Evolutionary conservation across 2,113 vertebrate genomes (phyloP), one percentile per base, ranked within the genome.

Genomic region (Chaetorhynchus papuensis): DNA sequence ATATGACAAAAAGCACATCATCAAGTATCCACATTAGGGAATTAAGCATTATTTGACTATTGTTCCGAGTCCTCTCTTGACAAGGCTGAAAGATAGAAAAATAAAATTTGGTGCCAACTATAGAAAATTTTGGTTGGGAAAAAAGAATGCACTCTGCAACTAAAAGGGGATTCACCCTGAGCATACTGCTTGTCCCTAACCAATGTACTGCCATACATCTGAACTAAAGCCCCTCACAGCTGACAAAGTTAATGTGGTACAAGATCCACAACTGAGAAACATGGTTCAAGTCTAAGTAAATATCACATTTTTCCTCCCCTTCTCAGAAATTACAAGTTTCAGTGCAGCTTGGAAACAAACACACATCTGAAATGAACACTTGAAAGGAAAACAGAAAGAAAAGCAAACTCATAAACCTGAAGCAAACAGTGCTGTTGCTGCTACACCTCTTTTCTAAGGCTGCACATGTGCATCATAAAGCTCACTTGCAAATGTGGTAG

Each of bases 1-100:
- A 93, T 64, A 63, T 17, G 79, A 95, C 82, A 72, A 68, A 93
- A 87, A 86, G 31, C 42, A 74, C 68, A 91, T 53, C 37, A 88
- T 42, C 83, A 39, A 71, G 33, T 41, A 87, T 14, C 70, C 74
- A 7, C 81, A 74, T 69, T 24, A 52, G 71, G 79, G 66, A 96
- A 90, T 66, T 66, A 69, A 66, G 33, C 50, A 65, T 83, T 83
- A 85, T 69, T 90, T 80, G 44, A 50, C 61, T 65, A 45, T 74
- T 80, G 59, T 87, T 64, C 23, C 0, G 5, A 72, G 23, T 37
- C 26, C 12, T 71, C 23, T 81, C 60, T 68, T 57, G 28, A 83
- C 42, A 64, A 88, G 26, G 31, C 19, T 81, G 24, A 83, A 77
- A 17, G 6, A 83, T 2, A 70, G 19, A 63, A 86, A 94, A 94